These are phyloP conservation scores for Pteropus rufus DNA, from an alignment of 2,797 vertebrate genomes.

Conservation along the genomic window DNA sequence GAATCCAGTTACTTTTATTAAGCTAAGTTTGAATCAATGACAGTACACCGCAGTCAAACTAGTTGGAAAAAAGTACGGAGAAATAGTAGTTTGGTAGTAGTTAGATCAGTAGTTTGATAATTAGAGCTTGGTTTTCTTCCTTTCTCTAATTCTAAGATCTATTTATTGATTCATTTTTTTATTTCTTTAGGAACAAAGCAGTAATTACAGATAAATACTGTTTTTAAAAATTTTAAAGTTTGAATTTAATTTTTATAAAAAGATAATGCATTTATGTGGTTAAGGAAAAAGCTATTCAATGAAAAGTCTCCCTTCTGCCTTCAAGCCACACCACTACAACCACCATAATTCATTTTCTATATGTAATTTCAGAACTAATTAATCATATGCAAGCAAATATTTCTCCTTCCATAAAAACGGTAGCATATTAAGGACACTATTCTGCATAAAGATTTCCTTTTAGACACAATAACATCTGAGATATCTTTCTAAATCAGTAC, in stretches of 20 bases:
- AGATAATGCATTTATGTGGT: background rate
- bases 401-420: background rate
- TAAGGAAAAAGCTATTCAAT: conserved; percentile 10
- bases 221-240: conserved; percentile 25
- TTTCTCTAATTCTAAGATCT: conserved; percentile 45
- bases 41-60: background rate
- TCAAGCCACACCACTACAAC: background rate
- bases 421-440: conserved; percentile 7
- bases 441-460: conserved; percentile 16
- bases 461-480: background rate
- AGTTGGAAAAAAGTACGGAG: background rate
- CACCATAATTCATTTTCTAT: background rate
- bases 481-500: background rate
- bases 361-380: background rate
- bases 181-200: conserved; percentile 33
- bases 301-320: background rate
- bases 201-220: conserved; percentile 5
- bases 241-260: conserved; percentile 27
- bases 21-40: conserved; percentile 29
- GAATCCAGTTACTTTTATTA: conserved; percentile 27
- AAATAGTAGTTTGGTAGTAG: background rate
- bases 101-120: background rate
- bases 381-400: background rate
- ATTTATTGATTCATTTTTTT: conserved; percentile 46
- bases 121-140: conserved; percentile 13